phyloP scores from a whole-genome alignment of 2,888 invertebrate species.

The Athalia rosae region DNA sequence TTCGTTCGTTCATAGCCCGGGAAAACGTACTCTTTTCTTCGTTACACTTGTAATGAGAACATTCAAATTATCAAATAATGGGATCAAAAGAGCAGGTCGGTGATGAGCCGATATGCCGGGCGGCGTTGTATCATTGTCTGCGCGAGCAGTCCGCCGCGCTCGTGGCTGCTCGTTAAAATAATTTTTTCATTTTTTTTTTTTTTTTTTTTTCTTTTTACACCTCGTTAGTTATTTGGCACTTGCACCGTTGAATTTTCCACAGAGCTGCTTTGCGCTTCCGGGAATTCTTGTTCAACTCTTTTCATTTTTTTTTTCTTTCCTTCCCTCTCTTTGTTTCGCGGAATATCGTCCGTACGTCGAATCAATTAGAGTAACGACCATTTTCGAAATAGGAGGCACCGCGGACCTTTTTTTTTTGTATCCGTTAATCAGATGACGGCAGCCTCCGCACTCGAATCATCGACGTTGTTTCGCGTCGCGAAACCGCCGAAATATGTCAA shows the following conservation, averaged over 20 bases:
- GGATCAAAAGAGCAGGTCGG: conserved; percentile 29
- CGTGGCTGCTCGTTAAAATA: conserved; percentile 34
- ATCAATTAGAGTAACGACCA: no score
- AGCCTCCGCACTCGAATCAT: no score
- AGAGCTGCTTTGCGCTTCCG: background rate
- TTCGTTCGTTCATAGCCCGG: no score
- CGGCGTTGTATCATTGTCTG: background rate
- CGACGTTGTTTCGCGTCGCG: no score
- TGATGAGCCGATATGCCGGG: conserved; percentile 13
- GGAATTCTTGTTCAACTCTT: background rate
- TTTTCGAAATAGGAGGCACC: no score
- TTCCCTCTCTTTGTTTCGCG: background rate
- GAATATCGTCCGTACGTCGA: background rate
- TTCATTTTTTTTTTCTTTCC: background rate
- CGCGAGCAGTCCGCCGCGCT: background rate
- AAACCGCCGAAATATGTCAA: no score
- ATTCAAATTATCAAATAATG: conserved; percentile 1
- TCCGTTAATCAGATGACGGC: no score
- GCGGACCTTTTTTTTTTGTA: no score
- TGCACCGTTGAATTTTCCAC: conserved; percentile 23
- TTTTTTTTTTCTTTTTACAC: conserved; percentile 28
- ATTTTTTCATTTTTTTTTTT: conserved; percentile 28
- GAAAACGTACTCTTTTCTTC: background rate
- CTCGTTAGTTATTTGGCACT: conserved; percentile 33
- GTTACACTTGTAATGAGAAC: conserved; percentile 1